These are phyloP conservation scores for Lasius fuliginosus DNA, from an alignment of 2,888 invertebrate species.

Conservation along the genomic window DNA sequence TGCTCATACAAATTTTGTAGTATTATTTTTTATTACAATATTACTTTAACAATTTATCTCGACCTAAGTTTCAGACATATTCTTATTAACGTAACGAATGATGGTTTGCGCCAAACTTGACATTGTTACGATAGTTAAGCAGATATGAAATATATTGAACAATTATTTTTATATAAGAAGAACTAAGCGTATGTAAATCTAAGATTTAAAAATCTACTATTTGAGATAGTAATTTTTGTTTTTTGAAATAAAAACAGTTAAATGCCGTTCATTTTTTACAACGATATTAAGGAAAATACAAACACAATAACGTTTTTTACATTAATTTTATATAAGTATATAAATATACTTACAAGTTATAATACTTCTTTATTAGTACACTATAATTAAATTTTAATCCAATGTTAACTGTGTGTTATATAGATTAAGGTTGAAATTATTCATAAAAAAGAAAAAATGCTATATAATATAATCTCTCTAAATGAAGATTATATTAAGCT, in stretches of 20 bases:
- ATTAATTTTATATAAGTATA: background rate
- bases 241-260: background rate
- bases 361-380: background rate
- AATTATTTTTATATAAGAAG: background rate
- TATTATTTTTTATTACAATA: conserved; percentile 60
- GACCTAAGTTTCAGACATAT: conserved; percentile 59
- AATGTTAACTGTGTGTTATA: background rate
- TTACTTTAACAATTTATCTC: conserved; percentile 67
- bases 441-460: background rate
- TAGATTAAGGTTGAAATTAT: background rate
- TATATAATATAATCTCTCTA: background rate
- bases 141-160: background rate
- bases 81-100: conserved; percentile 63
- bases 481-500: background rate
- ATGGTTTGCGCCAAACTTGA: conserved; percentile 52
- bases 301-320: background rate
- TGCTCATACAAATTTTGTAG: conserved; percentile 19
- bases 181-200: background rate
- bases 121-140: conserved; percentile 48
- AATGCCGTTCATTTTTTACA: background rate
- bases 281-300: background rate
- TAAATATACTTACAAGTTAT: background rate
- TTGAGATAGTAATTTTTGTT: background rate
- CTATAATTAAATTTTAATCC: conserved; percentile 5
- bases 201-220: conserved; percentile 1